Evolutionary conservation across 53 echinoderm and acorn worm species (phyloP), one percentile per base, ranked within the genome.

Genomic region (Echinometra lucunter): DNA sequence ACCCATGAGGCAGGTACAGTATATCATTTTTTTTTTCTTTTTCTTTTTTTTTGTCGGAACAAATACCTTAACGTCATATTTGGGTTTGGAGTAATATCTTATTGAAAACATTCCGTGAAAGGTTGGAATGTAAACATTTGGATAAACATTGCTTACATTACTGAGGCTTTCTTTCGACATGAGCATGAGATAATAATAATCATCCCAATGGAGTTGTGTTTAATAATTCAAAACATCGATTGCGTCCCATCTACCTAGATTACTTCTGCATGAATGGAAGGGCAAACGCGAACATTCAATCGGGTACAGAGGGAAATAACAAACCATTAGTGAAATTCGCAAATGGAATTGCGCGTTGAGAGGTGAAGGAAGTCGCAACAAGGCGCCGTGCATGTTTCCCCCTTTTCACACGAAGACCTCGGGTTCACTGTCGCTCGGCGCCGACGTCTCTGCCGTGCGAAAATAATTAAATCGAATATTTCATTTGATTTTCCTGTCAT

Each of bases 301-400:
- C 85, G 47, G 45, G 85, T 45, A 83, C 45, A 45, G 85, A 27
- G 49, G 45, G 85, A 47, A 56, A 83, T 83, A 83, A 83, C 85
- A 83, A 83, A 83, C 85, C 85, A 83, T 83, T 83, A 83, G 85
- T 83, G 85, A 83, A 83, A 83, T 47, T 83, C 49, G 47, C 10
- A 83, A 83, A 83, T 83, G 85, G 85, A 45, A 83, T 83, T 83
- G 85, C 47, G 25, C 85, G 37, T 47, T 83, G 10, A 47, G 85
- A 83, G 47, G 85, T 83, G 85, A 83, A 47, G 38, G 47, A 83
- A 83, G 85, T 47, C 2, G 32, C 45, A 45, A 45, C 45, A 27
- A 83, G 85, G 85, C 85, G 49, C 37, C 85, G 82, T 10, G 25
- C 45, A 45, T 45, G 85, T 47, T 83, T 83, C 85, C 85, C 10